phyloP scores from a whole-genome alignment of 2,888 invertebrate genomes.

The Ashinkailepas kermadecensis region DNA sequence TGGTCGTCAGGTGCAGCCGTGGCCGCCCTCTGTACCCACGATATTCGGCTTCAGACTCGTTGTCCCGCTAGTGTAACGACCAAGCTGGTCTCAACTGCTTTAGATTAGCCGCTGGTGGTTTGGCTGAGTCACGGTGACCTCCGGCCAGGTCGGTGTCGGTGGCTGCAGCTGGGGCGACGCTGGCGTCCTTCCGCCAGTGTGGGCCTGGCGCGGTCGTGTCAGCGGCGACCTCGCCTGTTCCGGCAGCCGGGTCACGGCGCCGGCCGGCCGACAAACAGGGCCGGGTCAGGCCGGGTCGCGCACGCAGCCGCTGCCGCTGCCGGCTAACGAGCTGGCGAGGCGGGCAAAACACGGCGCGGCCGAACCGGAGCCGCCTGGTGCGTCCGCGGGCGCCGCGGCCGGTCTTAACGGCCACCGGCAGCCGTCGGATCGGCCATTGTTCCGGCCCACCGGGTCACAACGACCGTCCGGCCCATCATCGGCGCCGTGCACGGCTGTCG shows the following conservation, averaged over 20 bases:
- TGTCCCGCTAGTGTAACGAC: too few species aligned
- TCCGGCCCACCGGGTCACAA: not conserved
- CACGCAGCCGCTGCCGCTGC: not conserved
- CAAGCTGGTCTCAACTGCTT: too few species aligned
- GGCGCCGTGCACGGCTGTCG: not conserved
- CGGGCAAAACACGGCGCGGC: not conserved
- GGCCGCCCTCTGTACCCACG: too few species aligned
- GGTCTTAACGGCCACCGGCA: not conserved
- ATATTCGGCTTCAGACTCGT: too few species aligned
- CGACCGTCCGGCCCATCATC: not conserved
- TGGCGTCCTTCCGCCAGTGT: too few species aligned
- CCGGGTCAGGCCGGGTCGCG: not conserved
- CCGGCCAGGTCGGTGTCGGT: too few species aligned
- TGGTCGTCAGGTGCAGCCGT: too few species aligned
- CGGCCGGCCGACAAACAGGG: too few species aligned
- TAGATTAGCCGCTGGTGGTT: not conserved
- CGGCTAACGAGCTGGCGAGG: not conserved
- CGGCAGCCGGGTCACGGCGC: too few species aligned
- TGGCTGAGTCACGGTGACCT: not conserved
- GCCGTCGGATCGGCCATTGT: not conserved
- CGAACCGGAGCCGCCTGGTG: not conserved
- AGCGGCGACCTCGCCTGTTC: too few species aligned
- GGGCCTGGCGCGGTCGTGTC: too few species aligned
- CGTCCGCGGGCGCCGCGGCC: not conserved
- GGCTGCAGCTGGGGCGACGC: too few species aligned